These are phyloP conservation scores for Caenorhabditis sp. DNA, from an alignment of 2,888 invertebrate genomes.

Conservation along the genomic window DNA sequence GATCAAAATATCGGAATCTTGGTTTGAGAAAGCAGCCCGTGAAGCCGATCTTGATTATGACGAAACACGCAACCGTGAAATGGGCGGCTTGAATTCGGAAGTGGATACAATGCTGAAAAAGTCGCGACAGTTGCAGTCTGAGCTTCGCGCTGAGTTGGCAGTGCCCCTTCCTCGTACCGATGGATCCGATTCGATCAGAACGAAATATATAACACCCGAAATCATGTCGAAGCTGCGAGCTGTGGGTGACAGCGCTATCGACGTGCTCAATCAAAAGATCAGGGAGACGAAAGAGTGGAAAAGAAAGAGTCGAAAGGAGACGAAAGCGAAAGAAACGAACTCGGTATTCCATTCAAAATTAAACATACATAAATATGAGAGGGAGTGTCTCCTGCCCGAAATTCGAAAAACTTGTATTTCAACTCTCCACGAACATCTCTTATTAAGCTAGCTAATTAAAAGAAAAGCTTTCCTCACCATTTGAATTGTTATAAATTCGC, in stretches of 20 bases:
- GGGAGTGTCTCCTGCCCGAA: too few relatives aligned
- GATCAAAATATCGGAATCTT: conserved; percentile 86
- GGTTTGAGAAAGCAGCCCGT: conserved; percentile 91
- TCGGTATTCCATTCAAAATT: too few relatives aligned
- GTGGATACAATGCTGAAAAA: conserved; percentile 57
- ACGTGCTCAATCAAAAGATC: conserved; percentile 63
- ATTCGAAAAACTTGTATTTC: too few relatives aligned
- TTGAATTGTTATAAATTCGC: too few relatives aligned
- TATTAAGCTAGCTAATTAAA: too few relatives aligned
- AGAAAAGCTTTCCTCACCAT: too few relatives aligned
- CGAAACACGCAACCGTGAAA: conserved; percentile 84
- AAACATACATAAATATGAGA: too few relatives aligned
- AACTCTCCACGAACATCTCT: too few relatives aligned
- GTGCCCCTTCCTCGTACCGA: conserved; percentile 44
- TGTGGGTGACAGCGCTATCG: conserved; percentile 60
- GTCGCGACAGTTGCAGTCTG: conserved; percentile 43
- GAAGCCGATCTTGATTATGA: conserved; percentile 92
- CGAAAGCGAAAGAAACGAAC: conserved; percentile 23
- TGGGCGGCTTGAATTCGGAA: conserved; percentile 60
- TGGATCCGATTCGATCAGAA: conserved; percentile 57
- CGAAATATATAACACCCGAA: conserved; percentile 69
- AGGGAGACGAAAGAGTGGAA: conserved; percentile 63
- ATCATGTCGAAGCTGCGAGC: conserved; percentile 47
- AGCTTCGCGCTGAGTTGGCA: conserved; percentile 45
- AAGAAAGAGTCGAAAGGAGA: conserved; percentile 51